phyloP scores from a whole-genome alignment of 53 echinoderm and acorn worm species.

The Stichopus horrens region DNA sequence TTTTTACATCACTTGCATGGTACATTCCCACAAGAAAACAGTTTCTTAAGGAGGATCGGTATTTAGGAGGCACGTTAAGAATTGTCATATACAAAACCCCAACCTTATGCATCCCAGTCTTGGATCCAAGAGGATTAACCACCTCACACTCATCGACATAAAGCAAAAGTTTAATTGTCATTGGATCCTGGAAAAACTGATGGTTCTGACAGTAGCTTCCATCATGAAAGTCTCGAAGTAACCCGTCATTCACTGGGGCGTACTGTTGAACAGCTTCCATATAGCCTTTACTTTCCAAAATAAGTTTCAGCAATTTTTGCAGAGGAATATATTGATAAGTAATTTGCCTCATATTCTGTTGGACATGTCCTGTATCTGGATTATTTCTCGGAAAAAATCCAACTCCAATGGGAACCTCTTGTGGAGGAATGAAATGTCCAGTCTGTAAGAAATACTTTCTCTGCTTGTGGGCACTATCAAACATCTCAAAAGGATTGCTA shows the following conservation, averaged over 20 bases:
- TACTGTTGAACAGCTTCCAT: neutral
- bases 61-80: neutral
- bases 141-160: constrained; percentile 14
- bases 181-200: constrained; percentile 1
- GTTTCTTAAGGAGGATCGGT: constrained; percentile 13
- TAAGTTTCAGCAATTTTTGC: constrained; percentile 30
- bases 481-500: neutral
- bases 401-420: neutral
- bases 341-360: neutral
- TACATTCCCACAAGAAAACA: constrained; percentile 44
- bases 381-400: neutral
- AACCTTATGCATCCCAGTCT: constrained; percentile 47
- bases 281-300: constrained; percentile 41
- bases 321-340: constrained; percentile 50
- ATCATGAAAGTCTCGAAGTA: constrained; percentile 25
- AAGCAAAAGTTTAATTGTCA: constrained; percentile 42
- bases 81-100: constrained; percentile 45
- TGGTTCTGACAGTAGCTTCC: neutral
- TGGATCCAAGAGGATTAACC: constrained; percentile 26
- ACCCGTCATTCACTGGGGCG: neutral
- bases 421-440: constrained; percentile 18
- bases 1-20: constrained; percentile 36
- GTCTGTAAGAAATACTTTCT: neutral
- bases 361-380: neutral
- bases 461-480: constrained; percentile 1